phyloP scores from a whole-genome alignment of 2,113 vertebrate species.

The Delphinus delphis region DNA sequence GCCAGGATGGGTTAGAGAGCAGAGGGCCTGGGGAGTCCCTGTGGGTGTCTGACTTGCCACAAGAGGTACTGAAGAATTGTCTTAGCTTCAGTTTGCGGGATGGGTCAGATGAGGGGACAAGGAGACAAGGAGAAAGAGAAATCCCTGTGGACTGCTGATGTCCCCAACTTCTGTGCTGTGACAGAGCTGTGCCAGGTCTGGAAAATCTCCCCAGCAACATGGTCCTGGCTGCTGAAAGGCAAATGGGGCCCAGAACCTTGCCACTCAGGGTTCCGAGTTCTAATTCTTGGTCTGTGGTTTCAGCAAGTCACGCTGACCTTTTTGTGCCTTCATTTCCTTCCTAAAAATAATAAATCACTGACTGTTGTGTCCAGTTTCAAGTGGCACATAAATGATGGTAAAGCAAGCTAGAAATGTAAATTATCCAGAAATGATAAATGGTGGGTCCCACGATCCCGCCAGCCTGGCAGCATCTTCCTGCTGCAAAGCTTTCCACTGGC shows the following conservation, averaged over 20 bases:
- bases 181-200: too few relatives aligned
- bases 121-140: not conserved
- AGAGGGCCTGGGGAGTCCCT: not conserved
- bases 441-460: fast-evolving
- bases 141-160: fast-evolving
- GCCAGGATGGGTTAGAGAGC: not conserved
- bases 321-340: not conserved
- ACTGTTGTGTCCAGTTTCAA: not conserved
- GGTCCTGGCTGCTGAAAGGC: not conserved
- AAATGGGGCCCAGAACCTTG: fast-evolving
- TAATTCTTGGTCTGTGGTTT: not conserved
- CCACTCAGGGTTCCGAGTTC: too few relatives aligned
- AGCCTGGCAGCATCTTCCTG: not conserved
- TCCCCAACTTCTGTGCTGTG: not conserved
- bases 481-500: not conserved
- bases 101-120: not conserved
- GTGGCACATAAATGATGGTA: not conserved
- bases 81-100: not conserved
- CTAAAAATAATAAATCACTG: not conserved
- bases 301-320: not conserved
- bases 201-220: fast-evolving
- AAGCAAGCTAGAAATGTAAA: not conserved
- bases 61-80: not conserved
- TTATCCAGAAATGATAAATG: not conserved
- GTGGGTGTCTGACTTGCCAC: not conserved